These are phyloP conservation scores for Cyclura pinguis DNA, from an alignment of 2,797 vertebrate species.

Conservation along the genomic window DNA sequence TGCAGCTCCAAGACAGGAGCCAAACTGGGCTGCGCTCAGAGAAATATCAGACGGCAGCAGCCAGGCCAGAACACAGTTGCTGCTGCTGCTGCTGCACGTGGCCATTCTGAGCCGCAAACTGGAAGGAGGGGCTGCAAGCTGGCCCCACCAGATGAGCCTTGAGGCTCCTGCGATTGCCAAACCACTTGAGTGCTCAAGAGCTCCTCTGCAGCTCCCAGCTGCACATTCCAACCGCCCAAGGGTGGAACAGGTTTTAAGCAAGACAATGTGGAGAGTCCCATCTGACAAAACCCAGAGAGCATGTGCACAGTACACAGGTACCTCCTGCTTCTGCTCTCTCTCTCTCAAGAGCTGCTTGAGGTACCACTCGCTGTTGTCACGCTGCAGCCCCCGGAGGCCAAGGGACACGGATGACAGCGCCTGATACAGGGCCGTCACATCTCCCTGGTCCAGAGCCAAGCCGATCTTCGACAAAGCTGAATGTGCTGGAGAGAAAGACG, in stretches of 20 bases:
- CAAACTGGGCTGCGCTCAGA: too few relatives aligned
- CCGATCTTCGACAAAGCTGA: slow-evolving; percentile 83
- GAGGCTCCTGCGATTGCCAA: not conserved
- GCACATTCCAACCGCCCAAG: too few relatives aligned
- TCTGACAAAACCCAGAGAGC: too few relatives aligned
- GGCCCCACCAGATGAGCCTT: too few relatives aligned
- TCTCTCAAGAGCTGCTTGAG: slow-evolving; percentile 90
- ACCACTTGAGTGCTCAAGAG: not conserved
- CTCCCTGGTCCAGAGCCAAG: slow-evolving; percentile 82
- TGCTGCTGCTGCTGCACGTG: too few relatives aligned
- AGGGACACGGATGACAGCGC: slow-evolving; percentile 84
- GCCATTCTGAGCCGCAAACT: rapidly evolving
- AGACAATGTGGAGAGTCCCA: not conserved
- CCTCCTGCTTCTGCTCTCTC: slow-evolving; percentile 88
- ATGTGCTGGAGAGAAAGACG: slow-evolving; percentile 67
- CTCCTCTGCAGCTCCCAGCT: not conserved
- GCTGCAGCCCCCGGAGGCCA: slow-evolving; percentile 86
- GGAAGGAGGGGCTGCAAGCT: too few relatives aligned
- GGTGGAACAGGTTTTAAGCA: too few relatives aligned
- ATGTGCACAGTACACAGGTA: slow-evolving; percentile 58
- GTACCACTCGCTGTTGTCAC: slow-evolving; percentile 94
- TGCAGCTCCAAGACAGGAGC: not conserved
- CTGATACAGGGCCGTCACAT: slow-evolving; percentile 81
- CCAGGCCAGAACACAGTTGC: not conserved
- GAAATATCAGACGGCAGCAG: too few relatives aligned